Base-by-base conservation (phyloP, 2,888 invertebrate species). In the Dasypolia templi region DNA sequence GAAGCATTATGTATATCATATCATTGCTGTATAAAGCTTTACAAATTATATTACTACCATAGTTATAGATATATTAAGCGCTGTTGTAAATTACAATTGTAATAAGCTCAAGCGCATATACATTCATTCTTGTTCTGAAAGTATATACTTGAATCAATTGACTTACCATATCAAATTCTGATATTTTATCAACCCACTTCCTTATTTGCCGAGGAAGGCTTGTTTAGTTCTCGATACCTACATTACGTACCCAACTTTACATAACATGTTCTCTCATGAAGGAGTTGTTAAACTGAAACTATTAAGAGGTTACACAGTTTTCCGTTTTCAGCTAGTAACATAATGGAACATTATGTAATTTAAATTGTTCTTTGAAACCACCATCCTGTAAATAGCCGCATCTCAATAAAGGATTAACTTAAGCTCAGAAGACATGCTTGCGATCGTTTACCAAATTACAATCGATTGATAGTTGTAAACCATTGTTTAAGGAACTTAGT, bases 241-340 rank as follows among this genome's bases (percentile, higher is more conserved):
- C 22, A 63, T 22, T 22, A 63, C 7, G 2, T 32, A 46, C 19
- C 29, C 6, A 77, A 76, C 62, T 63, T 63, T 77, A 62, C 70
- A 42, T 49, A 62, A 51, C 42, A 76, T n/a, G 35, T 58, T 49
- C 62, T 62, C 49, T 70, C 19, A 42, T 51, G 46, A 68, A 55
- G n/a, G 32, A 70, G 71, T 71, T 71, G 63, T 71, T 72, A 61
- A 77, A 59, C 26, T 65, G 5, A 62, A 70, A 77, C 61, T 55
- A 49, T 65, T 61, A 65, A 49, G 46, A 32, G 62, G 49, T 62
- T 72, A 59, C 39, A 64, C 22, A 64, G 78, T 64, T 77, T 59
- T 49, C 39, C 22, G 51, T 59, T 63, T 58, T n/a, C n/a, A 29
- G 51, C 14, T 42, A n/a, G n/a, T n/a, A n/a, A n/a, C n/a, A n/a